Base-by-base conservation (phyloP, 1,140 invertebrate species). In the Sipha flava region DNA sequence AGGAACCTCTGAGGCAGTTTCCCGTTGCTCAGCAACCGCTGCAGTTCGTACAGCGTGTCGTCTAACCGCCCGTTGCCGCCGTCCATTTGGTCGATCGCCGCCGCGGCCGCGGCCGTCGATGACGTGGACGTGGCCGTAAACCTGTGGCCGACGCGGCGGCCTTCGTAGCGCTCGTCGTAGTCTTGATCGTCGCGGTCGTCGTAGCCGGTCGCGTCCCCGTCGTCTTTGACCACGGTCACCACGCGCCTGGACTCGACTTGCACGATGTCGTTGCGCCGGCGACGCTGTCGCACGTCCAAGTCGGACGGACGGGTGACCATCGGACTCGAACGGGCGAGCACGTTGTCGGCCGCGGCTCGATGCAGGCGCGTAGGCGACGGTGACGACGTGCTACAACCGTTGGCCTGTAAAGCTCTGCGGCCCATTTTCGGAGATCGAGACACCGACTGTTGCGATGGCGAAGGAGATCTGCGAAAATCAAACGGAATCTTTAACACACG, bases 211-310 rank as follows among this genome's bases (percentile, higher is more conserved):
- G 82, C 82, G 83, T 72, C 85, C 81, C 82, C 86, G 84, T 72
- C 89, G 85, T 77, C 54, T 0, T 43, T 40, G 31, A 75, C 12
- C 21, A 75, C 31, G 18, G 72, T 40, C 9, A 75, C 9, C 26
- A 75, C 72, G 1, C 72, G 45, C 21, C 47, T 54, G n/a, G 72
- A 57, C 31, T 75, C 45, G 3, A 75, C 72, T n/a, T 54, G 29
- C 3, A 47, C 66, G 31, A 75, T 37, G n/a, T 75, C 72, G 26
- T 79, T 83, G 82, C 73, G 85, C 84, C 37, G 83, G 80, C 23
- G 85, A 81, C 90, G 89, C 0, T 90, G 84, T 7, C 90, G 84
- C 14, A 90, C 88, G 75, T 90, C 86, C 81, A 91, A 89, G 66
- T 90, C 85, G 29, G 87, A 88, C 68, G 85, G 83, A 82, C 86